Evolutionary conservation across 2,888 invertebrate genomes (phyloP), one percentile per base, ranked within the genome.

Genomic region (Brassicogethes aeneus): DNA sequence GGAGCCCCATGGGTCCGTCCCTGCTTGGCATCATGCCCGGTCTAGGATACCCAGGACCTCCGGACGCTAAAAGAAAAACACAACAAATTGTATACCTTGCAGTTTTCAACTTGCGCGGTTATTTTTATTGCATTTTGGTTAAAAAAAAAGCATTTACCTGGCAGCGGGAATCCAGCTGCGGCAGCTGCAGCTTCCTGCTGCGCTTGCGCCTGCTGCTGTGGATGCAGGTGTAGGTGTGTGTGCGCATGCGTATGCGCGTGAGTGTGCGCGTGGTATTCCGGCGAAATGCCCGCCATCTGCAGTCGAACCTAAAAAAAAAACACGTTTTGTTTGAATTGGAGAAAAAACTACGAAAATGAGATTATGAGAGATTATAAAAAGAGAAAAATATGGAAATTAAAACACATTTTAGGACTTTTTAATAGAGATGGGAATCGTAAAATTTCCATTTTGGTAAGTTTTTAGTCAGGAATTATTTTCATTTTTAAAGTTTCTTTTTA

Each of bases 231-330:
- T 55, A 86, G 82, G 74, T 88, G 88, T 59, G 90, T 86, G 73
- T 92, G 91, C 62, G 91, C 86, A 69, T 89, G 89, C 54, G 88
- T 87, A 72, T 90, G 89, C 57, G 89, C 88, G 70, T 91, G 91
- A 55, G 90, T 88, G 73, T 92, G 91, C 62, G 89, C 88, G 71
- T 91, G 91, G 73, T 87, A 89, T 73, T 89, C 89, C 37, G 85
- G 85, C 57, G 79, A 83, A 59, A 86, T 83, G 65, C 90, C 89
- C 56, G 90, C 90, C 90, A 93, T 90, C 76, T 92, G 92, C 65
- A 93, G 72, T 56, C 92, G 85, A 51, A 80, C 68, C 68, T 68
- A 56, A 46, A n/a, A n/a, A n/a, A n/a, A 23, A 5, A 23, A 23
- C 23, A 23, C 23, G n/a, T n/a, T n/a, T n/a, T n/a, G n/a, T n/a